These are phyloP conservation scores for Cataglyphis altisquamis DNA, from an alignment of 2,888 invertebrate species.

Conservation along the genomic window DNA sequence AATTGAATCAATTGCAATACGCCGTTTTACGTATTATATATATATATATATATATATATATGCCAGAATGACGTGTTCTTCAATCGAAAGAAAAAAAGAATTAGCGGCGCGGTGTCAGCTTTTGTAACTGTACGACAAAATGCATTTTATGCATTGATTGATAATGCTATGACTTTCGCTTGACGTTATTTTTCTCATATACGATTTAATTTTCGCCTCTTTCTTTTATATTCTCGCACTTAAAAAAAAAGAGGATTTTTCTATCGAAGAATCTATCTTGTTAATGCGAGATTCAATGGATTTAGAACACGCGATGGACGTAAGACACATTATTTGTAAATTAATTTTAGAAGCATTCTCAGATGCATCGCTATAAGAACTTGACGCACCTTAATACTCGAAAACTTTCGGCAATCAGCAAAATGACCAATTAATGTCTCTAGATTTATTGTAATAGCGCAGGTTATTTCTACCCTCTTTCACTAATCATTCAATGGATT, in stretches of 20 bases:
- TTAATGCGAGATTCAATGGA: neutral
- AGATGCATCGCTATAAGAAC: neutral
- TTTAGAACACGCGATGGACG: neutral
- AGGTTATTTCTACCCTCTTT: slow-evolving; percentile 67
- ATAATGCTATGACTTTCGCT: neutral
- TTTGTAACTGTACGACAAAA: slow-evolving; percentile 27
- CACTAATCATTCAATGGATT: slow-evolving; percentile 13
- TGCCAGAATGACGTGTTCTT: neutral
- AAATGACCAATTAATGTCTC: slow-evolving; percentile 72
- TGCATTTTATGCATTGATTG: slow-evolving; percentile 26
- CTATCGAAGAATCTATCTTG: neutral
- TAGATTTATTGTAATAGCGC: slow-evolving; percentile 64
- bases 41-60: no score
- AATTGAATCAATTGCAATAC: slow-evolving; percentile 43
- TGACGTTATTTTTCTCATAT: slow-evolving; percentile 25
- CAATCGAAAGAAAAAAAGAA: slow-evolving; percentile 2
- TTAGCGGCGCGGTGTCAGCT: slow-evolving; percentile 3
- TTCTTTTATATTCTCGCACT: slow-evolving; percentile 13
- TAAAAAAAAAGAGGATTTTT: neutral
- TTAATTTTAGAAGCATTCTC: slow-evolving; percentile 3
- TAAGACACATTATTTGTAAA: neutral
- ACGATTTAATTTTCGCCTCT: neutral
- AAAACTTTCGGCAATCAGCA: slow-evolving; percentile 56
- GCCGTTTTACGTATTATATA: no score
- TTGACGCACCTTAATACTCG: slow-evolving; percentile 10